Evolutionary conservation across 2,888 invertebrate species (phyloP).

Genomic region (Pilophorus perplexus): DNA sequence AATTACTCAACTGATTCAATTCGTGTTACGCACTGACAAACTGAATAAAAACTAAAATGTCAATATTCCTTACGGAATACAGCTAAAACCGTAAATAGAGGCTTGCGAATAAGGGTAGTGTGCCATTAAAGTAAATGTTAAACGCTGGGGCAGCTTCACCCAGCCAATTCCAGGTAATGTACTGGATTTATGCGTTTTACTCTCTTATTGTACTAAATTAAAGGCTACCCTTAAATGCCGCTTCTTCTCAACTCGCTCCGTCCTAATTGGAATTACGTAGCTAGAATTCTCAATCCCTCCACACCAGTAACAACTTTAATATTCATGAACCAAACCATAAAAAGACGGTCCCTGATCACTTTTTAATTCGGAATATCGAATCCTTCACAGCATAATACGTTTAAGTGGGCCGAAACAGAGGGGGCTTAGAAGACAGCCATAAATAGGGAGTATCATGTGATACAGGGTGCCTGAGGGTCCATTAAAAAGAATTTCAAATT

Average conservation of each 20-base stretch:
- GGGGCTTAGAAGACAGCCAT: constrained; percentile 26
- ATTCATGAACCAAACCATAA: constrained; percentile 28
- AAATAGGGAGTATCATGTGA: constrained; percentile 39
- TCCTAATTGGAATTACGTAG: constrained; percentile 34
- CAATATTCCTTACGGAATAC: too few species aligned
- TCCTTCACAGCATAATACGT: constrained; percentile 1
- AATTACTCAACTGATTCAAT: too few species aligned
- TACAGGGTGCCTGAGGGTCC: constrained; percentile 29
- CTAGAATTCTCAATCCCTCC: constrained; percentile 15
- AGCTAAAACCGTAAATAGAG: too few species aligned
- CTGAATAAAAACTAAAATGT: too few species aligned
- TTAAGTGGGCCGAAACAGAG: constrained; percentile 3
- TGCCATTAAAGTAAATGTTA: too few species aligned
- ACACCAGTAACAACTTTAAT: constrained; percentile 6
- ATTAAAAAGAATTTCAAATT: constrained; percentile 40
- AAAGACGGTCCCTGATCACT: constrained; percentile 30
- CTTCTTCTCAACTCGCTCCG: neutral
- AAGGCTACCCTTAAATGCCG: neutral
- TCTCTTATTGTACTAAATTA: neutral
- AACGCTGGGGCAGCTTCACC: too few species aligned
- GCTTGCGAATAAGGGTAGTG: too few species aligned
- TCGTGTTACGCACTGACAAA: too few species aligned
- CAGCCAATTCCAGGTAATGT: too few species aligned
- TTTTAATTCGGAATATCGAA: constrained; percentile 37
- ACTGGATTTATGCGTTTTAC: neutral